Percentiles rank a stretch among this genome's conserved stretches.
These are phyloP conservation scores for Myopa tessellatipennis DNA, from an alignment of 2,888 invertebrate species.

Conservation along the genomic window DNA sequence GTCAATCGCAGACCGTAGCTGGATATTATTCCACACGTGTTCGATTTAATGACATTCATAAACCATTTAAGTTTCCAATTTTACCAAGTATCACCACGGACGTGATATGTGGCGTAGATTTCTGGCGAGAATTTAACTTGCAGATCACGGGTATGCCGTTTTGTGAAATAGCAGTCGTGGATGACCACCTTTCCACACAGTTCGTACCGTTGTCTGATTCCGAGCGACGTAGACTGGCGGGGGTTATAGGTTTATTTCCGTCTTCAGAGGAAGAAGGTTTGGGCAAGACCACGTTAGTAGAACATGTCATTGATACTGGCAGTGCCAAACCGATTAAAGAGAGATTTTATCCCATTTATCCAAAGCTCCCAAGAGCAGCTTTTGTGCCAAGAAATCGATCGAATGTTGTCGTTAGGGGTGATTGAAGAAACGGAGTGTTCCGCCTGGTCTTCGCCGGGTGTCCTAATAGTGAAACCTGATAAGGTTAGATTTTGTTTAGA, in stretches of 20 bases:
- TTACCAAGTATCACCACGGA: not conserved
- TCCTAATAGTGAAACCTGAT: not conserved
- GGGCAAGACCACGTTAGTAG: conserved; percentile 11
- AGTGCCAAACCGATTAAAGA: conserved; percentile 12
- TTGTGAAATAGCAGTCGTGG: not conserved
- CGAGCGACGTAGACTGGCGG: not conserved
- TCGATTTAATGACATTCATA: not conserved
- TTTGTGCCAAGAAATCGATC: conserved; percentile 9
- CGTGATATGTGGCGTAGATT: not conserved
- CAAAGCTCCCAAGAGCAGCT: conserved; percentile 13
- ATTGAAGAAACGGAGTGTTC: conserved; percentile 1
- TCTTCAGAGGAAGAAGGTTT: conserved; percentile 15
- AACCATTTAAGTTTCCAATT: not conserved
- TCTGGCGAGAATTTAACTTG: not conserved
- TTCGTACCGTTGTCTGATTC: not conserved
- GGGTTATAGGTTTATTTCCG: conserved; percentile 1
- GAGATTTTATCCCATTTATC: conserved; percentile 5
- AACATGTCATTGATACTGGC: conserved; percentile 13
- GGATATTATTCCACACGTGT: not conserved
- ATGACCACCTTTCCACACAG: not conserved
- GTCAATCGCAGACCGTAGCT: not conserved
- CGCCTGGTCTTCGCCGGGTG: conserved; percentile 6
- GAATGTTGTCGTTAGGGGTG: conserved; percentile 13
- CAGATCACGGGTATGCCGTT: not conserved
- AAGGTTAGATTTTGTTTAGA: not conserved